Conservation (phyloP, 2,113 vertebrate genomes). For the Amphilophus citrinellus region DNA sequence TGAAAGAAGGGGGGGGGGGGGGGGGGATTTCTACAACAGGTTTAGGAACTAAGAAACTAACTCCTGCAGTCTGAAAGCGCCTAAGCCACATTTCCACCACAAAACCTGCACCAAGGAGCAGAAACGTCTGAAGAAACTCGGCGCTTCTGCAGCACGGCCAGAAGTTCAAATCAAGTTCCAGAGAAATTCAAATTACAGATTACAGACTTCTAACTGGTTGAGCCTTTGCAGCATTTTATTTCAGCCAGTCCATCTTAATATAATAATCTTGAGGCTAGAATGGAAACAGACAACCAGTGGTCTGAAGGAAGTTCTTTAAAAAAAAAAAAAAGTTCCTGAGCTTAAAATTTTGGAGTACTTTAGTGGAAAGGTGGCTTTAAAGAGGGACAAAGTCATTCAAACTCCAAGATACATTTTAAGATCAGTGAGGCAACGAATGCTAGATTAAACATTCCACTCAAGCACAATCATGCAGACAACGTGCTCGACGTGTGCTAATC, state of each 20-base stretch:
- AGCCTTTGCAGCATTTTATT: background rate
- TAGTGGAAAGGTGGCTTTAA: background rate
- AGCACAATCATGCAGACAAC: background rate
- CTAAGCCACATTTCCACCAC: background rate
- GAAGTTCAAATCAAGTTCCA: background rate
- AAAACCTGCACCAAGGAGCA: background rate
- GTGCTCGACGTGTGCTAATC: background rate
- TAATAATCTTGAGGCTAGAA: background rate
- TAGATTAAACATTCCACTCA: background rate
- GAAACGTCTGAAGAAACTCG: no score
- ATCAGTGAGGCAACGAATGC: background rate
- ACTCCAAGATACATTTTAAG: background rate
- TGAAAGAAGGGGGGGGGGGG: background rate
- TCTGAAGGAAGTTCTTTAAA: background rate
- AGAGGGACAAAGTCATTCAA: background rate
- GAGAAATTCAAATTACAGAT: background rate
- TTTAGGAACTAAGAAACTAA: background rate
- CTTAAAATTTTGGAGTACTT: background rate
- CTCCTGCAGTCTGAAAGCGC: constrained; percentile 4
- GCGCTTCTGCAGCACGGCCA: background rate
- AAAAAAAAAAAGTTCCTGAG: background rate
- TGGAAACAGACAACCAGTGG: background rate
- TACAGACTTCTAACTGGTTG: background rate
- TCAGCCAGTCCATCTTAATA: background rate
- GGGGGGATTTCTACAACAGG: background rate